Evolutionary conservation across 2,888 invertebrate species (phyloP).

Genomic region (Drosophila prostipennis): DNA sequence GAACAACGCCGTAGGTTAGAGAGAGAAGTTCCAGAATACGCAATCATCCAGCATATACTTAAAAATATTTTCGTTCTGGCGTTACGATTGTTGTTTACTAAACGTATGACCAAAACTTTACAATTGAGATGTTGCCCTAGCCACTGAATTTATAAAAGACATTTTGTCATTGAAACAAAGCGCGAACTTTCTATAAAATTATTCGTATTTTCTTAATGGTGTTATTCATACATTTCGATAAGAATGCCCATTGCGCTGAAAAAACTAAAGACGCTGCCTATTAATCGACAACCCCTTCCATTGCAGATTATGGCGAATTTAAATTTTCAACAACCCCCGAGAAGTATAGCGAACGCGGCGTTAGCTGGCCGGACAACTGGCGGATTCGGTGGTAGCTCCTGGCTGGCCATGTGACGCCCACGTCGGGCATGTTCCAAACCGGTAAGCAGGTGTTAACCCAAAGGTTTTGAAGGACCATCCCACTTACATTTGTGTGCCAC

Average conservation of each 20-base stretch:
- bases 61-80: too few species aligned
- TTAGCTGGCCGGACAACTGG: constrained; percentile 87
- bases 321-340: constrained; percentile 95
- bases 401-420: constrained; percentile 91
- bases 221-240: neutral
- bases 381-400: constrained; percentile 88
- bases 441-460: constrained; percentile 74
- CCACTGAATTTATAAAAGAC: too few species aligned
- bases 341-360: constrained; percentile 93
- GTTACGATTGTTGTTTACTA: too few species aligned
- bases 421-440: constrained; percentile 87
- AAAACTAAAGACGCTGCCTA: neutral
- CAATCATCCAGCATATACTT: neutral
- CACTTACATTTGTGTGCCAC: constrained; percentile 5
- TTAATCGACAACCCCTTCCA: constrained; percentile 32
- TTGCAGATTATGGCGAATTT: constrained; percentile 95
- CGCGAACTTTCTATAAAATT: neutral
- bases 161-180: neutral
- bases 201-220: neutral
- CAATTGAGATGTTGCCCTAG: too few species aligned
- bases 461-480: neutral
- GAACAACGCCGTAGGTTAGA: neutral
- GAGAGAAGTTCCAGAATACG: neutral
- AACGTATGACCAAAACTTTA: too few species aligned
- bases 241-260: neutral